Percentiles rank a stretch among this genome's conserved stretches.
These are phyloP conservation scores for Melanostoma mellinum DNA, from an alignment of 2,888 invertebrate species.

Conservation along the genomic window DNA sequence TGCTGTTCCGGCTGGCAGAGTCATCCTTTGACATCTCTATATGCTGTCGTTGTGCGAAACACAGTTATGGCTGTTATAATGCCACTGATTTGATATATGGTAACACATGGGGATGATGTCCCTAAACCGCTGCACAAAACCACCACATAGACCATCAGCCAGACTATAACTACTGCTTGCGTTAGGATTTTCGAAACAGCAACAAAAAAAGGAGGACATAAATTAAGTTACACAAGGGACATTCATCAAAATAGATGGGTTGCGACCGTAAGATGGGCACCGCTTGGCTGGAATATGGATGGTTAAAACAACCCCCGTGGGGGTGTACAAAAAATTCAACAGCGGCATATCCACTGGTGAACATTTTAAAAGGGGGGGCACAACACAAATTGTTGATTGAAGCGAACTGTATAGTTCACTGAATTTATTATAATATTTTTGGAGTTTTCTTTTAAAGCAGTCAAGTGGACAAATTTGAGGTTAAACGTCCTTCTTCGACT, in stretches of 20 bases:
- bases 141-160: slow-evolving; percentile 29
- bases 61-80: slow-evolving; percentile 56
- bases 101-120: slow-evolving; percentile 66
- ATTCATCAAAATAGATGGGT: slow-evolving; percentile 67
- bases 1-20: slow-evolving; percentile 31
- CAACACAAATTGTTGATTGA: slow-evolving; percentile 52
- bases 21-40: neutral
- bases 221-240: slow-evolving; percentile 64
- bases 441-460: slow-evolving; percentile 26
- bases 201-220: slow-evolving; percentile 42
- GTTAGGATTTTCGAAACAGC: slow-evolving; percentile 36
- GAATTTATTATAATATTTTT: slow-evolving; percentile 32
- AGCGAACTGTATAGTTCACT: slow-evolving; percentile 48
- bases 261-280: slow-evolving; percentile 44
- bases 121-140: slow-evolving; percentile 61
- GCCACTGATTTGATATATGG: slow-evolving; percentile 68
- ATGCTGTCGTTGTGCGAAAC: slow-evolving; percentile 22
- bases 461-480: slow-evolving; percentile 37
- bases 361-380: slow-evolving; percentile 11
- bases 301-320: slow-evolving; percentile 19
- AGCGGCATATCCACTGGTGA: neutral
- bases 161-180: slow-evolving; percentile 30
- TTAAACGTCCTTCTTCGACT: slow-evolving; percentile 20
- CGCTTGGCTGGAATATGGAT: neutral
- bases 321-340: slow-evolving; percentile 2